Evolutionary conservation across 2,888 invertebrate species (phyloP).

Genomic region (Vesta saturnalis): DNA sequence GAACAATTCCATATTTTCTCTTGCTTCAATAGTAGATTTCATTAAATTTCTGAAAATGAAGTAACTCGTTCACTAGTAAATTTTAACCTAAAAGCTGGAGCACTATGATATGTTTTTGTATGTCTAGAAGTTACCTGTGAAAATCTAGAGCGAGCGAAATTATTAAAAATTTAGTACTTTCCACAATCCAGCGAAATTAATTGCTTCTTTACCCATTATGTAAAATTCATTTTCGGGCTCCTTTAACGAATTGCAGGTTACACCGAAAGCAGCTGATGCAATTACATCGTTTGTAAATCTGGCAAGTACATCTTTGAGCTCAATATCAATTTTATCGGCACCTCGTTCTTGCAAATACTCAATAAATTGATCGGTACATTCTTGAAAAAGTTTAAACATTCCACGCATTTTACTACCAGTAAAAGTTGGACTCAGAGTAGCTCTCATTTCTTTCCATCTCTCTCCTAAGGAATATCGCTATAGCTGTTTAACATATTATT

Average conservation of each 20-base stretch:
- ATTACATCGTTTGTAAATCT: constrained; percentile 64
- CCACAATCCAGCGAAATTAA: constrained; percentile 53
- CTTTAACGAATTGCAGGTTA: constrained; percentile 64
- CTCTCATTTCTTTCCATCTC: not conserved
- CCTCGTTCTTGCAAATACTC: constrained; percentile 36
- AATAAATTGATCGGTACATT: constrained; percentile 39
- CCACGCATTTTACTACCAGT: not conserved
- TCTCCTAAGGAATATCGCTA: no score
- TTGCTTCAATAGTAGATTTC: not conserved
- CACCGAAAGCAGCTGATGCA: constrained; percentile 63
- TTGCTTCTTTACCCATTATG: constrained; percentile 61
- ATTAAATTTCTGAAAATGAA: not conserved
- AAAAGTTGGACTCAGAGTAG: not conserved
- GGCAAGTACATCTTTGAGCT: constrained; percentile 61
- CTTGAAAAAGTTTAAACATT: not conserved
- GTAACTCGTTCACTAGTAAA: not conserved
- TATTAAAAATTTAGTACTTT: no score
- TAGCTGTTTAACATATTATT: no score
- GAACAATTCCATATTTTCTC: not conserved
- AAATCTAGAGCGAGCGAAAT: not conserved
- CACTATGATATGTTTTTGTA: no score
- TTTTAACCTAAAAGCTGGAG: not conserved
- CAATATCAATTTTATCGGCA: constrained; percentile 45
- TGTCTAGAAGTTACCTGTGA: no score
- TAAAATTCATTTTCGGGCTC: constrained; percentile 66